These are phyloP conservation scores for Petrocephalus zakoni DNA, from an alignment of 2,113 vertebrate species.

Conservation along the genomic window DNA sequence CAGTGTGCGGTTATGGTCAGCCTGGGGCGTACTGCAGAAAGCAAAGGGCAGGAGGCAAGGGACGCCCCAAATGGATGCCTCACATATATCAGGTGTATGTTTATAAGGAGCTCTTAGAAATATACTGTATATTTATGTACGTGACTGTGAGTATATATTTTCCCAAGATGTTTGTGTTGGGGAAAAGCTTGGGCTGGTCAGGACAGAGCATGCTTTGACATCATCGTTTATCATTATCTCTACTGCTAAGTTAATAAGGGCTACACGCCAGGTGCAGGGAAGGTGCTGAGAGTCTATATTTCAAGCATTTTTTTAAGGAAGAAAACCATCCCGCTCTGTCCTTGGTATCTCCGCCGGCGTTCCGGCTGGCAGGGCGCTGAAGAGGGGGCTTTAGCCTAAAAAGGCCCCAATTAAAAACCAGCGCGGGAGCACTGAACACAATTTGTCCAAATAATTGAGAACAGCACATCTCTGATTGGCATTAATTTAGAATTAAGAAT, in stretches of 20 bases:
- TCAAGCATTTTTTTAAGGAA: neutral
- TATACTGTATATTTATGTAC: neutral
- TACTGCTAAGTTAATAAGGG: neutral
- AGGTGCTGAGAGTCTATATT: neutral
- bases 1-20: neutral
- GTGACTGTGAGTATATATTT: neutral
- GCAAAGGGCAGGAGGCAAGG: neutral
- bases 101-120: neutral
- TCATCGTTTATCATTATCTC: neutral
- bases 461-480: neutral
- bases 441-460: neutral
- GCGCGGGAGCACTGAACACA: neutral
- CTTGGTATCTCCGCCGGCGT: neutral
- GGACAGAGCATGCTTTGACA: neutral
- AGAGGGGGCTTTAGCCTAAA: neutral
- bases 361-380: neutral
- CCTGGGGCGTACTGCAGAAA: neutral
- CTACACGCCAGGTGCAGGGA: neutral
- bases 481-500: constrained; percentile 16
- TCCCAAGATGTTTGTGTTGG: neutral
- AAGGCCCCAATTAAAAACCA: constrained; percentile 10
- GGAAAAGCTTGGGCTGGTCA: neutral
- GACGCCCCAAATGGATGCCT: neutral
- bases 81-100: neutral
- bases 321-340: neutral